phyloP scores from a whole-genome alignment of 1,140 invertebrate species.

The Coenobita brevimanus region DNA sequence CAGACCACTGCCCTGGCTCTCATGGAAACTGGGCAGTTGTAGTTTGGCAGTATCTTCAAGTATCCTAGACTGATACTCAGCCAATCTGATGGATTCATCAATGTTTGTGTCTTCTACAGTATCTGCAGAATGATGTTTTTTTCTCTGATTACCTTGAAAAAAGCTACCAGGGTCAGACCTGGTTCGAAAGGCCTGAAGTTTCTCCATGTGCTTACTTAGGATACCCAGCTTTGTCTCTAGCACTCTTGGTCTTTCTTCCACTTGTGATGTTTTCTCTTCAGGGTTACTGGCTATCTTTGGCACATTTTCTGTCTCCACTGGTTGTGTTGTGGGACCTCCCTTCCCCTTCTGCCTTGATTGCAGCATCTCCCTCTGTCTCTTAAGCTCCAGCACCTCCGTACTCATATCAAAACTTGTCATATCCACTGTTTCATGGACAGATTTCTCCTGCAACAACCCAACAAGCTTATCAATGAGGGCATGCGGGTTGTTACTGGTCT shows the following conservation, averaged over 20 bases:
- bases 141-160: background rate
- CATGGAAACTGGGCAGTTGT: slow-evolving; percentile 16
- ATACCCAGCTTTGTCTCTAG: background rate
- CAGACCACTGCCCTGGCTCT: background rate
- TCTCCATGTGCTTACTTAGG: slow-evolving; percentile 18
- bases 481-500: slow-evolving; percentile 8
- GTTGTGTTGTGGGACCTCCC: background rate
- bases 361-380: background rate
- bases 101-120: background rate
- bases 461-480: slow-evolving; percentile 1
- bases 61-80: slow-evolving; percentile 13
- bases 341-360: background rate
- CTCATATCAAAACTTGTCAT: slow-evolving; percentile 26
- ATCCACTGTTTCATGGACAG: slow-evolving; percentile 3
- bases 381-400: slow-evolving; percentile 10
- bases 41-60: slow-evolving; percentile 19
- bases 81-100: slow-evolving; percentile 26
- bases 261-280: background rate
- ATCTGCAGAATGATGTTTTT: too few species aligned
- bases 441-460: background rate
- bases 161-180: slow-evolving; percentile 4
- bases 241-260: background rate
- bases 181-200: background rate
- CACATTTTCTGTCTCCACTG: slow-evolving; percentile 6
- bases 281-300: background rate